phyloP scores from a whole-genome alignment of 2,888 invertebrate genomes.

The Napeogenes inachia region DNA sequence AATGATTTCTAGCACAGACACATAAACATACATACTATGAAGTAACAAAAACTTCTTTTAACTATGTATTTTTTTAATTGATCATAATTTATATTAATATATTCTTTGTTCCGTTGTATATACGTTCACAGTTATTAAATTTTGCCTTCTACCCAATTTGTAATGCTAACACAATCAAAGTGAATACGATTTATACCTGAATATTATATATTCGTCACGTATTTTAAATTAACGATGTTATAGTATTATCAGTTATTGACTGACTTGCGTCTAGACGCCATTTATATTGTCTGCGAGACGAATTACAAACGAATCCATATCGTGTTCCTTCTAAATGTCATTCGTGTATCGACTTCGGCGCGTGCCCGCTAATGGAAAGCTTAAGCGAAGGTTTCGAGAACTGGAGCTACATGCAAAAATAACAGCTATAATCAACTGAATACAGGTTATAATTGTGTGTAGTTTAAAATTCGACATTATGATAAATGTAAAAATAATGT shows the following conservation, averaged over 20 bases:
- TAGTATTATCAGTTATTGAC: slow-evolving; percentile 6
- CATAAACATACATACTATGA: background rate
- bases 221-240: slow-evolving; percentile 4
- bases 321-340: slow-evolving; percentile 69
- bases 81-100: slow-evolving; percentile 2
- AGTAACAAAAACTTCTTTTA: background rate
- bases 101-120: background rate
- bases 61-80: slow-evolving; percentile 1
- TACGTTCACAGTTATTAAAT: background rate
- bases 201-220: slow-evolving; percentile 7
- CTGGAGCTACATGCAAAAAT: slow-evolving; percentile 43
- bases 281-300: slow-evolving; percentile 59
- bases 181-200: background rate
- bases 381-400: slow-evolving; percentile 52
- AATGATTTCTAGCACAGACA: background rate
- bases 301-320: slow-evolving; percentile 64
- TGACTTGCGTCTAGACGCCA: slow-evolving; percentile 59
- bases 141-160: background rate
- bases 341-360: slow-evolving; percentile 69
- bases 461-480: slow-evolving; percentile 32
- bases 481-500: slow-evolving; percentile 49
- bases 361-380: slow-evolving; percentile 75
- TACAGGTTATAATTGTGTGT: slow-evolving; percentile 38
- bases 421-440: background rate
- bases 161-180: background rate